Conservation (phyloP, 2,113 vertebrate species). For the Leptodactylus fuscus region DNA sequence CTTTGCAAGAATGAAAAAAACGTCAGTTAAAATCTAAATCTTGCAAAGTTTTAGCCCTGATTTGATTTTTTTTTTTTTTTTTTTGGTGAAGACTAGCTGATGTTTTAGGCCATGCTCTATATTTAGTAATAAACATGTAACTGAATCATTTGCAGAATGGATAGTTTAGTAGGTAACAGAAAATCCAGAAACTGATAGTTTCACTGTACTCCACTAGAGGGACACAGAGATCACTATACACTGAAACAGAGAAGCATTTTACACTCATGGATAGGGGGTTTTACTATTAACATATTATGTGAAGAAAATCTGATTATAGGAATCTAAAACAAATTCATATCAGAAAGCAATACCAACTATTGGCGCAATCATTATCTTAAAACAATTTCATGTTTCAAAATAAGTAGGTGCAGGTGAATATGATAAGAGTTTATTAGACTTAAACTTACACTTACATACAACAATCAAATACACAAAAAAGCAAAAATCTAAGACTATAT, state of each 20-base stretch:
- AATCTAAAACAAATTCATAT: neutral
- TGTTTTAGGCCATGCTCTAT: too few species aligned
- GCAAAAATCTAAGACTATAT: too few species aligned
- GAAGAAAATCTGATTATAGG: neutral
- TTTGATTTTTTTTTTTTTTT: too few species aligned
- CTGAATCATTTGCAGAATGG: too few species aligned
- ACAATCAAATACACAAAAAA: too few species aligned
- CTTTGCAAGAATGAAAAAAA: too few species aligned
- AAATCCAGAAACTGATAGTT: neutral
- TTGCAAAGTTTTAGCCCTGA: too few species aligned
- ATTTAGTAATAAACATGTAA: too few species aligned
- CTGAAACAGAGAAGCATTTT: neutral
- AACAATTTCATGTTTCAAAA: neutral
- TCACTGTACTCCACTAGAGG: constrained; percentile 29
- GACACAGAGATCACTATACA: constrained; percentile 28
- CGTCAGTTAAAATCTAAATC: too few species aligned
- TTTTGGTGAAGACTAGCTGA: too few species aligned
- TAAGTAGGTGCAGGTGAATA: neutral
- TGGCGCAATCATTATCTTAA: neutral
- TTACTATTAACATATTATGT: neutral
- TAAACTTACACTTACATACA: too few species aligned
- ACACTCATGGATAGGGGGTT: neutral
- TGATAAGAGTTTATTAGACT: neutral
- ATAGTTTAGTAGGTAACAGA: too few species aligned
- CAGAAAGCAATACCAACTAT: neutral